These are phyloP conservation scores for Auanema sp. DNA, from an alignment of 2,888 invertebrate species.

Conservation along the genomic window DNA sequence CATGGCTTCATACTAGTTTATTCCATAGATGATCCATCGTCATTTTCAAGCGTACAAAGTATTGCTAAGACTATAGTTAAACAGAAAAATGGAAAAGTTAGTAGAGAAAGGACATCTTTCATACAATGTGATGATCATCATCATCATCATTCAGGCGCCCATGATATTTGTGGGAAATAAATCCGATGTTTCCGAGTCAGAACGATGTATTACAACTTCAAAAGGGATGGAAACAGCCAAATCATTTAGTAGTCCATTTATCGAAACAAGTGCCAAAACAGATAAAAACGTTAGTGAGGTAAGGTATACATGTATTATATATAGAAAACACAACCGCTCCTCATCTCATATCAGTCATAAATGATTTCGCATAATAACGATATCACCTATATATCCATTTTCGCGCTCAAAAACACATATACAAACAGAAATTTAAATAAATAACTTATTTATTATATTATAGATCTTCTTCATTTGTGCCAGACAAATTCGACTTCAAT, in stretches of 20 bases:
- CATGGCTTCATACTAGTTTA: slow-evolving; percentile 98
- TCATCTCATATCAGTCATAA: too few relatives aligned
- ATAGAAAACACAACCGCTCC: too few relatives aligned
- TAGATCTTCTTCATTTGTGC: slow-evolving; percentile 9
- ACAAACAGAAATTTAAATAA: too few relatives aligned
- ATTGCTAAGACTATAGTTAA: too few relatives aligned
- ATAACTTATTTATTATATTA: background rate
- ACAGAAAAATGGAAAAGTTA: too few relatives aligned
- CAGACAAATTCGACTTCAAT: slow-evolving; percentile 12
- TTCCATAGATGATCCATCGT: slow-evolving; percentile 98
- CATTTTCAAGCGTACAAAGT: slow-evolving; percentile 97
- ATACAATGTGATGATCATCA: background rate
- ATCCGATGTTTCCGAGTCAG: slow-evolving; percentile 91
- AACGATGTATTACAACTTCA: slow-evolving; percentile 96
- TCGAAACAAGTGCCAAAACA: slow-evolving; percentile 99
- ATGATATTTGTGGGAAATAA: slow-evolving; percentile 99
- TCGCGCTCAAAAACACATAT: background rate
- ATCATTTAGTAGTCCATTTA: slow-evolving; percentile 95
- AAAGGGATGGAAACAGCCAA: slow-evolving; percentile 70
- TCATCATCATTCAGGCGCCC: slow-evolving; percentile 70
- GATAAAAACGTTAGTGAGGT: slow-evolving; percentile 99
- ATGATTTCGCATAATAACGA: too few relatives aligned
- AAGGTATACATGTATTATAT: background rate
- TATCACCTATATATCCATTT: background rate
- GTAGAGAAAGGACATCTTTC: too few relatives aligned